Base-by-base conservation (phyloP, 2,888 invertebrate species). In the Himalopsyche kuldschensis region DNA sequence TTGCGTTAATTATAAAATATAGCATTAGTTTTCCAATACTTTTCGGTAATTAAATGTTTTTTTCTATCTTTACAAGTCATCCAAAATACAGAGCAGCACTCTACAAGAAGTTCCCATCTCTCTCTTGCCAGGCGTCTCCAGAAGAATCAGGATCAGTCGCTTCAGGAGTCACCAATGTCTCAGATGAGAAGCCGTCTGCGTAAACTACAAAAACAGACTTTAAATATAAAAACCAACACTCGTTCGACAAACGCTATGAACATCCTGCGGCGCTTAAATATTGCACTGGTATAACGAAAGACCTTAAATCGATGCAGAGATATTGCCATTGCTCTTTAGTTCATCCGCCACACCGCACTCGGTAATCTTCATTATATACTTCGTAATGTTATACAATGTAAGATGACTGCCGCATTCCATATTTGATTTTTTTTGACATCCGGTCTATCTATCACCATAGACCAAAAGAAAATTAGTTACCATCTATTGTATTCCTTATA, bases 1-100 rank as follows among this genome's bases (percentile, higher is more conserved):
- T n/a, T n/a, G n/a, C n/a, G n/a, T n/a, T n/a, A n/a, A n/a, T n/a
- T n/a, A n/a, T n/a, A n/a, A n/a, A n/a, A n/a, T n/a, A n/a, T n/a
- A n/a, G n/a, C n/a, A n/a, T n/a, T n/a, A n/a, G n/a, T 63, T 63
- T 76, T 8, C 76, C 30, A 27, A 27, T 76, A 41, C 8, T 41
- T 15, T 15, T 31, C n/a, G 3, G 6, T 20, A 30, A 27, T 75
- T 27, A 75, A 31, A 77, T 78, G 31, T 75, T 30, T 10, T 80
- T 27, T 48, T 2, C n/a, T 46, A 6, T 32, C 15, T n/a, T 79
- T 75, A 48, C 17, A 78, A 95, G 96, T 89, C 96, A 96, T 90
- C 96, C 96, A 20, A 96, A 95, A 90, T 96, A 96, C 90, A 93
- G 95, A 87, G 94, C 94, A 83, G 96, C 95, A 63, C 91, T 97